Base-by-base conservation (phyloP, 2,113 vertebrate genomes). In the Asarcornis scutulata region DNA sequence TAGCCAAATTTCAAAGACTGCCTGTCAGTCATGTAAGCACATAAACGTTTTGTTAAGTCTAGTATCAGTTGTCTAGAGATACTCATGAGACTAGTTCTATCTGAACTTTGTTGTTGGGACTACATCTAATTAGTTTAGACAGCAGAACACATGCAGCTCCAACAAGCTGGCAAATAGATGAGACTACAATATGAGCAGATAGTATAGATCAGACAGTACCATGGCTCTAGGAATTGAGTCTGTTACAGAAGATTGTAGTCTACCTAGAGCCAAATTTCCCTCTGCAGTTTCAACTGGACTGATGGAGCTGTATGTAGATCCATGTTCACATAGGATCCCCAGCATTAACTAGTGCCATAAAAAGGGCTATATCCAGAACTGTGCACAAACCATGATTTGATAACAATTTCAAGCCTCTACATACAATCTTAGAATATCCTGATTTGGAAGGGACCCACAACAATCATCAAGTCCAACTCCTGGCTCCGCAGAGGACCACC, bases 341-440 rank as follows among this genome's bases (percentile, higher is more conserved):
- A 86, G 83, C 36, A 7, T 2, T 25, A 87, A 78, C 29, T 10
- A 72, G 13, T 10, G 31, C 44, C 34, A 25, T 17, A 66, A 60
- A 46, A 55, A 52, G 8, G 34, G 59, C 6, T 63, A 68, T 79
- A 68, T 5, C 5, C 1, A 0, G 1, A 73, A 50, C 20, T 36
- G 8, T 4, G 34, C 17, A 14, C 50, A 89, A 52, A 66, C 22
- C n/a, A 67, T 0, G 0, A 71, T 3, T 3, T 55, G 31, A 44
- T 91, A 52, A 3, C 22, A n/a, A 46, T 25, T 68, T 88, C 59
- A 58, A 80, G 36, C 36, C 26, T 9, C 50, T 80, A 23, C 1
- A 44, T 32, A 50, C 26, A 64, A 40, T 40, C 17, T 40, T 26
- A 40, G 62, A 64, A 64, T 29, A 64, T 29, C 36, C 36, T 40